A percentile compares a stretch with the other conserved stretches of the same genome.
These are phyloP conservation scores for Onychomys arenicola DNA, from an alignment of 2,797 vertebrate genomes.

Conservation along the genomic window DNA sequence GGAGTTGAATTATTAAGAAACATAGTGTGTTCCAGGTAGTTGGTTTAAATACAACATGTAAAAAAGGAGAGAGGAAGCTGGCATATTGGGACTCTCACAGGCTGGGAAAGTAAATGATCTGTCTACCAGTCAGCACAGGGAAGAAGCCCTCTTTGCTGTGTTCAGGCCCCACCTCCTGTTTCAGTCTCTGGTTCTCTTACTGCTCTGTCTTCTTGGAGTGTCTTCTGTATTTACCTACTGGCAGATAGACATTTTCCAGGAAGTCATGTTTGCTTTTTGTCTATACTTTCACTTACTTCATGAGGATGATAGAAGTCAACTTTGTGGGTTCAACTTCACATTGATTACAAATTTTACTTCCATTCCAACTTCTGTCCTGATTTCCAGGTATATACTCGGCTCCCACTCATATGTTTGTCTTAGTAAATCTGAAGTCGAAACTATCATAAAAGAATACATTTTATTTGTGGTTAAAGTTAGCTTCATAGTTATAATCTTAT, in stretches of 20 bases:
- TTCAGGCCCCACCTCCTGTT: not conserved
- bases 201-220: not conserved
- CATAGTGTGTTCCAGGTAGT: not conserved
- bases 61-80: not conserved
- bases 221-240: not conserved
- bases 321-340: not conserved
- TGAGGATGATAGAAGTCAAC: not conserved
- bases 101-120: not conserved
- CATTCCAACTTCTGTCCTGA: not conserved
- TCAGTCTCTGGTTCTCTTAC: not conserved
- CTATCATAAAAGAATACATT: no score
- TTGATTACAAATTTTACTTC: not conserved
- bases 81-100: not conserved
- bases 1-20: constrained; percentile 42
- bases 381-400: not conserved
- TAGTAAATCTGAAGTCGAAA: no score
- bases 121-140: not conserved
- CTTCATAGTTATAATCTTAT: no score
- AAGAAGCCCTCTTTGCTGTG: not conserved
- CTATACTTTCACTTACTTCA: not conserved
- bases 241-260: not conserved
- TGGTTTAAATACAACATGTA: not conserved
- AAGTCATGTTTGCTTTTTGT: not conserved
- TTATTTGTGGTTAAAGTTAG: no score
- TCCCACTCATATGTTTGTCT: not conserved